These are phyloP conservation scores for Cataglyphis rosenhaueri DNA, from an alignment of 2,888 invertebrate species.

Conservation along the genomic window DNA sequence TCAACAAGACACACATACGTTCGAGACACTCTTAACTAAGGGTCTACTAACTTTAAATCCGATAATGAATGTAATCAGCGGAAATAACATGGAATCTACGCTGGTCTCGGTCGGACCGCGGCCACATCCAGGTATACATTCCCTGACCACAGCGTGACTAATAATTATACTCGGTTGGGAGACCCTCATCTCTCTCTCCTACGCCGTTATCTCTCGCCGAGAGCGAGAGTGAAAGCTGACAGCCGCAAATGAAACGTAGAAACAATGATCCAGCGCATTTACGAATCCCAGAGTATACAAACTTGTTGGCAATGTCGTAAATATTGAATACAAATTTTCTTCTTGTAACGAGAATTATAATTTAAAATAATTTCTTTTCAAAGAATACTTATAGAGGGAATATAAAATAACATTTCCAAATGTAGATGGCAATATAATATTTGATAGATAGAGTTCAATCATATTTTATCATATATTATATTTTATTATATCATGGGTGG, in stretches of 20 bases:
- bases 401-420: neutral
- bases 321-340: neutral
- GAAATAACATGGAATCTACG: slow-evolving; percentile 82
- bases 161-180: slow-evolving; percentile 71
- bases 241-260: slow-evolving; percentile 53
- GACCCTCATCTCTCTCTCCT: slow-evolving; percentile 65
- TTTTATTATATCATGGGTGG: neutral
- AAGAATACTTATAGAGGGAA: neutral
- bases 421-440: neutral
- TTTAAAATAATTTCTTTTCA: neutral
- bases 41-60: slow-evolving; percentile 78
- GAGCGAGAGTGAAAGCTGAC: slow-evolving; percentile 58
- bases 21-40: slow-evolving; percentile 67
- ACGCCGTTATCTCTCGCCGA: slow-evolving; percentile 59
- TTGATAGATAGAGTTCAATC: neutral
- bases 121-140: slow-evolving; percentile 69
- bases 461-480: neutral
- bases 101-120: slow-evolving; percentile 57
- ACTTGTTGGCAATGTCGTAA: neutral
- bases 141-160: slow-evolving; percentile 72
- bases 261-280: slow-evolving; percentile 44
- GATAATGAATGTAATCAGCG: slow-evolving; percentile 82
- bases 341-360: neutral
- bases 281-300: slow-evolving; percentile 16
- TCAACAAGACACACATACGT: slow-evolving; percentile 60